These are phyloP conservation scores for Hystrix brachyura DNA, from an alignment of 2,113 vertebrate genomes.

Conservation along the genomic window DNA sequence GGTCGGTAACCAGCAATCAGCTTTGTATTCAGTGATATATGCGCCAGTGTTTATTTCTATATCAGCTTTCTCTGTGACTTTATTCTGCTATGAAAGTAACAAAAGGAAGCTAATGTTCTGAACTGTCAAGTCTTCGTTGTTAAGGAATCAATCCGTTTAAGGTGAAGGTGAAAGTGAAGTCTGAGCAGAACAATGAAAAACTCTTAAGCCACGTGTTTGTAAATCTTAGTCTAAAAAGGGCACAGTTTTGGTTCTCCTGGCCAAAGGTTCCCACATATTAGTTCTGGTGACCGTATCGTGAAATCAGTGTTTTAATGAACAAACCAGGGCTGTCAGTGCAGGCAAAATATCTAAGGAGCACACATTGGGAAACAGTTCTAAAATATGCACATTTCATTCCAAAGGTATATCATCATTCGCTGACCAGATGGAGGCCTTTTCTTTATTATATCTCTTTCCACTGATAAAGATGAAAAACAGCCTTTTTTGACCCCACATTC, in stretches of 20 bases:
- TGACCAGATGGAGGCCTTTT: neutral
- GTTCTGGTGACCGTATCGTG: neutral
- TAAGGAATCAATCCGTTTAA: neutral
- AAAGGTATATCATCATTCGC: neutral
- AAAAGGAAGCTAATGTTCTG: constrained; percentile 5
- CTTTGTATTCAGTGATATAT: neutral
- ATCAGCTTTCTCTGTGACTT: constrained; percentile 24
- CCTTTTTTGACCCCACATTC: neutral
- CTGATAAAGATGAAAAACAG: neutral
- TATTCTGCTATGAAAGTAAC: constrained; percentile 7
- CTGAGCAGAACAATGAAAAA: neutral
- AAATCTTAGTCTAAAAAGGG: neutral
- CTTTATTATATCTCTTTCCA: constrained; percentile 56
- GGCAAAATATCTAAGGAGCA: neutral
- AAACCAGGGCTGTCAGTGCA: neutral
- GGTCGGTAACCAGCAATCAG: neutral
- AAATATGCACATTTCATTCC: neutral
- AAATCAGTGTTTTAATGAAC: neutral
- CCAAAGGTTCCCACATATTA: neutral
- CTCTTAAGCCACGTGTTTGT: neutral
- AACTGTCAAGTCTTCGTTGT: constrained; percentile 20
- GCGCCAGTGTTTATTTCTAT: neutral
- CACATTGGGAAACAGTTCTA: neutral
- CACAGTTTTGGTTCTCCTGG: neutral
- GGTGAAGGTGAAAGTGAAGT: neutral